A percentile compares a stretch with the other conserved stretches of the same genome.
Evolutionary conservation across 2,113 vertebrate species (phyloP).

Genomic region (Pogonocichla stellata): DNA sequence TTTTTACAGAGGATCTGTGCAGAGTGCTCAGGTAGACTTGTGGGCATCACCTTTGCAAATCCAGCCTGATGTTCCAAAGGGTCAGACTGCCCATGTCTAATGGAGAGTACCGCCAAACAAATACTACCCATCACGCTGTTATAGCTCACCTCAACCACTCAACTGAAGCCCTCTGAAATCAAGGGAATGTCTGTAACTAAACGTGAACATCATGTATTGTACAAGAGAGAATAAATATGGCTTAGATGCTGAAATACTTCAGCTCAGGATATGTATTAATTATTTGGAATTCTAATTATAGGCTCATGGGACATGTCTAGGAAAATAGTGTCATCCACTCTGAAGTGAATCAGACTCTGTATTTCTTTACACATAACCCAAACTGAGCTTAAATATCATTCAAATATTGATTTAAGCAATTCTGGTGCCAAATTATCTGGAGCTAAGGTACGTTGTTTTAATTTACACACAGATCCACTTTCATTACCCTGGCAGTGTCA

Average conservation of each 20-base stretch:
- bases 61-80: neutral
- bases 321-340: neutral
- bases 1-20: neutral
- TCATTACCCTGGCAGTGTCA: neutral
- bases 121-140: neutral
- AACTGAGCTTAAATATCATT: neutral
- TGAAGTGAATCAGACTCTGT: neutral
- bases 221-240: neutral
- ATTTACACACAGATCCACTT: neutral
- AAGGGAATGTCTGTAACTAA: neutral
- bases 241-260: neutral
- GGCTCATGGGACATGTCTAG: neutral
- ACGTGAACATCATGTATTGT: neutral
- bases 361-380: neutral
- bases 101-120: neutral
- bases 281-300: neutral
- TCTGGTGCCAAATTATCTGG: neutral
- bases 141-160: neutral
- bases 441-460: neutral
- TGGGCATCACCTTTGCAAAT: neutral
- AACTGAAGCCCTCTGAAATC: neutral
- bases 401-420: neutral
- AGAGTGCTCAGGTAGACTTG: neutral
- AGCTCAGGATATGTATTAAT: neutral
- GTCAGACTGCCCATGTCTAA: neutral